Evolutionary conservation across 2,888 invertebrate species (phyloP).

Genomic region (Ennomos quercinarius): DNA sequence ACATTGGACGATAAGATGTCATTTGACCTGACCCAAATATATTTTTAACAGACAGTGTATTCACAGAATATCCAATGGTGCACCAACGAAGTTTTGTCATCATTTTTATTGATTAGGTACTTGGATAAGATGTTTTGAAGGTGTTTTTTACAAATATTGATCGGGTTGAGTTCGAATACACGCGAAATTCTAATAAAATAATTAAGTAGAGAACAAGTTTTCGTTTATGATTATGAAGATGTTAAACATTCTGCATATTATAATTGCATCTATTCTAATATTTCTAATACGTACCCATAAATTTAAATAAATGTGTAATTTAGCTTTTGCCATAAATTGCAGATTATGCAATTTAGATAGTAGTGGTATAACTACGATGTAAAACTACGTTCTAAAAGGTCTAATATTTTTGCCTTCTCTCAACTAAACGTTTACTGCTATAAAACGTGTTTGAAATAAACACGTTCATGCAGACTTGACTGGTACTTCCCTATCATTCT

Average conservation of each 20-base stretch:
- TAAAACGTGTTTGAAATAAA: conserved; percentile 35
- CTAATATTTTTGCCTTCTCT: conserved; percentile 15
- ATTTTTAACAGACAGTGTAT: conserved; percentile 19
- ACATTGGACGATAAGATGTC: conserved; percentile 37
- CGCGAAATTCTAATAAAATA: background rate
- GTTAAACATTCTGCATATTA: conserved; percentile 10
- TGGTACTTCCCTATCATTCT: conserved; percentile 41
- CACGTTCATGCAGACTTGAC: conserved; percentile 43
- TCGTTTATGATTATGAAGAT: background rate
- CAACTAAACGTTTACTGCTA: conserved; percentile 35
- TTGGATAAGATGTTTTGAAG: too few relatives aligned
- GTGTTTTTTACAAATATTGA: too few relatives aligned
- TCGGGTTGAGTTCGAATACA: too few relatives aligned
- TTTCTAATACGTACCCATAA: background rate
- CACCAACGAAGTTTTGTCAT: background rate
- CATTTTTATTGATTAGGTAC: too few relatives aligned
- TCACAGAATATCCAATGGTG: too few relatives aligned
- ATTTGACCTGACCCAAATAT: conserved; percentile 39
- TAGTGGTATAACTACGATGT: background rate
- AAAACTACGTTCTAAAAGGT: conserved; percentile 13
- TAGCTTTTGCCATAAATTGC: background rate
- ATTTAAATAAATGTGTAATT: background rate
- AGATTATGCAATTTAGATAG: conserved; percentile 2
- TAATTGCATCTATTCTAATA: conserved; percentile 1
- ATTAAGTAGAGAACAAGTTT: conserved; percentile 2